phyloP scores from a whole-genome alignment of 92 coral and sea anemone genomes.

The Ricordea florida region DNA sequence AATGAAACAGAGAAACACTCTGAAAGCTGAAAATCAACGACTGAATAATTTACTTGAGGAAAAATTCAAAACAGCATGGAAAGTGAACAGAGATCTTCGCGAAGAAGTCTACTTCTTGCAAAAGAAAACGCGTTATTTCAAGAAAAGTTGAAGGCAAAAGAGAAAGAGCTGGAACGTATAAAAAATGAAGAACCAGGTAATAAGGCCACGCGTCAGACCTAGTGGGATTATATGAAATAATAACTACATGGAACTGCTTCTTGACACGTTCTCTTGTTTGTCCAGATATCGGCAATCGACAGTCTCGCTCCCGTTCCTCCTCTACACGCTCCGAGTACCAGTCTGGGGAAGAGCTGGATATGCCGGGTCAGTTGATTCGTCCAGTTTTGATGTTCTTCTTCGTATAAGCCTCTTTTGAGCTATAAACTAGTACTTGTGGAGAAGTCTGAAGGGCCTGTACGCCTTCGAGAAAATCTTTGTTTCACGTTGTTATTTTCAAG shows the following conservation, averaged over 20 bases:
- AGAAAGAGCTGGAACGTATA: constrained; percentile 11
- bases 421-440: no score
- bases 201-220: no score
- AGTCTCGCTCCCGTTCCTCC: constrained; percentile 45
- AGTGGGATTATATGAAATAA: neutral
- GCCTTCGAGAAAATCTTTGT: no score
- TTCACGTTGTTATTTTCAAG: no score
- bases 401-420: no score
- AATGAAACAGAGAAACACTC: no score
- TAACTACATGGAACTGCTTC: neutral
- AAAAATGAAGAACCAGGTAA: neutral
- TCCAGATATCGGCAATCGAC: constrained; percentile 12
- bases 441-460: no score
- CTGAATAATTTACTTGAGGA: neutral
- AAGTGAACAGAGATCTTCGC: neutral
- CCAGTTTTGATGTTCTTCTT: neutral
- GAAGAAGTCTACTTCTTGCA: constrained; percentile 17
- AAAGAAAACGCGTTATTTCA: constrained; percentile 6
- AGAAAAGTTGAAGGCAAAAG: constrained; percentile 8
- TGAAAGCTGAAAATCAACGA: neutral
- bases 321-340: constrained; percentile 59
- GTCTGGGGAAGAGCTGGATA: constrained; percentile 45
- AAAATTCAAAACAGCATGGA: neutral
- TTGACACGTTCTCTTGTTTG: neutral
- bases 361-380: neutral